A percentile compares a stretch with the other conserved stretches of the same genome.
These are phyloP conservation scores for Liodrosophila aerea DNA, from an alignment of 2,888 invertebrate genomes.

Conservation along the genomic window DNA sequence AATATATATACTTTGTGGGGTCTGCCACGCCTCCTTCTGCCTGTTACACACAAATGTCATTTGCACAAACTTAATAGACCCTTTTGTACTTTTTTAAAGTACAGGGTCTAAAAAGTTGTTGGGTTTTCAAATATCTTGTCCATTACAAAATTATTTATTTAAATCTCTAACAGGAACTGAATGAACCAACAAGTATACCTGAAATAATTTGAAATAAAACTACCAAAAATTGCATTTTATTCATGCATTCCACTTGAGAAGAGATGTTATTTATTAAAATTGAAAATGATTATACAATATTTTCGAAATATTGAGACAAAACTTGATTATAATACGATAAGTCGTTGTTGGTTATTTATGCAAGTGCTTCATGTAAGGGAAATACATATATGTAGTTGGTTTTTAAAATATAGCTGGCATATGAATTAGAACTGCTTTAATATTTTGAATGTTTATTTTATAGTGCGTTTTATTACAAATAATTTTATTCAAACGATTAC, in stretches of 20 bases:
- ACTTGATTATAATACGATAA: constrained; percentile 12
- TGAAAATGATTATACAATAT: constrained; percentile 9
- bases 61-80: too few species aligned
- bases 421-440: constrained; percentile 13
- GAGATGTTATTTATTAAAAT: constrained; percentile 47
- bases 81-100: too few species aligned
- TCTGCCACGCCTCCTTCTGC: too few species aligned
- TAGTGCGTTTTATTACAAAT: constrained; percentile 8
- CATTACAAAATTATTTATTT: too few species aligned
- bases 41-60: too few species aligned
- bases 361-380: constrained; percentile 66
- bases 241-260: constrained; percentile 53
- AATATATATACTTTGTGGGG: too few species aligned
- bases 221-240: constrained; percentile 34
- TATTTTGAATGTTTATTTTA: constrained; percentile 7
- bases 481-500: neutral
- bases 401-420: constrained; percentile 23
- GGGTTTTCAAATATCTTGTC: too few species aligned
- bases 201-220: neutral
- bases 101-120: too few species aligned
- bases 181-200: too few species aligned
- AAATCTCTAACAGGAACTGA: too few species aligned
- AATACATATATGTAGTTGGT: too few species aligned
- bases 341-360: constrained; percentile 31
- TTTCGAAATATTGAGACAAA: constrained; percentile 24